phyloP scores from a whole-genome alignment of 2,797 vertebrate species.

The Sardinella longiceps region DNA sequence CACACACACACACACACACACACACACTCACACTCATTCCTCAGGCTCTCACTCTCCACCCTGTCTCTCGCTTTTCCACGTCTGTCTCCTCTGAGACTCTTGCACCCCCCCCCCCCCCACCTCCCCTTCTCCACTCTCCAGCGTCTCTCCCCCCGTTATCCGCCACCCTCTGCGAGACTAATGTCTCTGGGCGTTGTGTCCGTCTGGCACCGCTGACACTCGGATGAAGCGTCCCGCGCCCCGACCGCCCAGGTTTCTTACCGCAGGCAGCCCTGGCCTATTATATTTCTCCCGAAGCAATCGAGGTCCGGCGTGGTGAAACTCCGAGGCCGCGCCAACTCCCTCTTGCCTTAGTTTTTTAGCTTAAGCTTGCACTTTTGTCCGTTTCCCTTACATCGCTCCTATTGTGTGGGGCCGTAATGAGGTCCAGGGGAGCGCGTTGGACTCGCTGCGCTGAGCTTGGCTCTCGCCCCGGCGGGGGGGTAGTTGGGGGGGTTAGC shows the following conservation, averaged over 20 bases:
- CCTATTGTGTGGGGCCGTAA: slow-evolving; percentile 74
- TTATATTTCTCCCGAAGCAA: slow-evolving; percentile 15
- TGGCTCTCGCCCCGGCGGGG: slow-evolving; percentile 66
- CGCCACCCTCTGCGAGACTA: neutral
- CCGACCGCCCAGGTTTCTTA: slow-evolving; percentile 9
- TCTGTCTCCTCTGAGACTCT: neutral
- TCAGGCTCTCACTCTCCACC: neutral
- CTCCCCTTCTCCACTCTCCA: neutral
- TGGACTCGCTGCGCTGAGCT: slow-evolving; percentile 57
- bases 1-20: neutral
- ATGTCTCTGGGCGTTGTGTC: neutral
- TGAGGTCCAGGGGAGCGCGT: slow-evolving; percentile 77
- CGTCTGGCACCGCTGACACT: slow-evolving; percentile 7
- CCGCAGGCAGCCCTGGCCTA: slow-evolving; percentile 7
- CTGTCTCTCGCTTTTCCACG: neutral
- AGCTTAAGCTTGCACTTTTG: slow-evolving; percentile 53
- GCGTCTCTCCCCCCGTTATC: neutral
- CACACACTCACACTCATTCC: neutral
- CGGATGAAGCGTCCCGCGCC: neutral
- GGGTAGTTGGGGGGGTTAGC: slow-evolving; percentile 77
- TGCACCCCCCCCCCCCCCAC: neutral
- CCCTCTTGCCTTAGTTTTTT: slow-evolving; percentile 42
- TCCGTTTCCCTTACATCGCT: slow-evolving; percentile 36
- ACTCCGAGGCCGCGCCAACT: neutral
- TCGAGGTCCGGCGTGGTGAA: slow-evolving; percentile 46